Base-by-base conservation (phyloP, 2,113 vertebrate genomes). In the Hymenochirus boettgeri region DNA sequence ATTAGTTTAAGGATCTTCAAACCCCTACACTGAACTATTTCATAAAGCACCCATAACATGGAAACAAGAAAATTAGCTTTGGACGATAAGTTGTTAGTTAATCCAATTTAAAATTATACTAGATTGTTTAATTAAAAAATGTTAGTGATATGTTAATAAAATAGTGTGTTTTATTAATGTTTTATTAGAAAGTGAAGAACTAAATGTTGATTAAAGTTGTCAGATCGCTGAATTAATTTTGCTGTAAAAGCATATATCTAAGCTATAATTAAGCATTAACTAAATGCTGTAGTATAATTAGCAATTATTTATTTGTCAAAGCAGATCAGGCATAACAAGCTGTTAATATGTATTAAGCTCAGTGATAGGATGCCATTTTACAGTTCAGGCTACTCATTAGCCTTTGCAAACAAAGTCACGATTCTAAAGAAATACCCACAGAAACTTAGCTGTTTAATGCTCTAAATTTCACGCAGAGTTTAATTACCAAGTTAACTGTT, bases 231-330 rank as follows among this genome's bases (percentile, higher is more conserved):
- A 58, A 58, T 66, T 50, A 42, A 59, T 58, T 66, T 66, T 58
- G 18, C 50, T 57, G 51, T 58, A 24, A 35, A 57, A 57, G 57
- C 42, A 50, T 57, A 59, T 37, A 66, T 51, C 21, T 18, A 19
- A 52, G n/a, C 23, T 58, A 24, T 56, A 17, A 26, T 57, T 42
- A 27, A 52, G 46, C 51, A 66, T 67, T 67, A 67, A 21, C 11
- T 26, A 39, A 52, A 47, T 52, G 64, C 55, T 59, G 18, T 42
- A 26, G 55, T 35, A 22, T 58, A 52, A 67, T 67, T 67, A 67
- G 56, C 56, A 67, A 67, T 67, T 67, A 67, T 67, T 67, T 59
- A 67, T 67, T 67, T 67, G 64, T 67, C 56, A 59, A 39, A 59
- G 64, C 46, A 55, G 25, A 67, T 67, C 64, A 67, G 56, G 64